Percentiles rank a stretch among this genome's conserved stretches.
These are phyloP conservation scores for Coelopa frigida DNA, from an alignment of 1,140 invertebrate genomes.

Conservation along the genomic window DNA sequence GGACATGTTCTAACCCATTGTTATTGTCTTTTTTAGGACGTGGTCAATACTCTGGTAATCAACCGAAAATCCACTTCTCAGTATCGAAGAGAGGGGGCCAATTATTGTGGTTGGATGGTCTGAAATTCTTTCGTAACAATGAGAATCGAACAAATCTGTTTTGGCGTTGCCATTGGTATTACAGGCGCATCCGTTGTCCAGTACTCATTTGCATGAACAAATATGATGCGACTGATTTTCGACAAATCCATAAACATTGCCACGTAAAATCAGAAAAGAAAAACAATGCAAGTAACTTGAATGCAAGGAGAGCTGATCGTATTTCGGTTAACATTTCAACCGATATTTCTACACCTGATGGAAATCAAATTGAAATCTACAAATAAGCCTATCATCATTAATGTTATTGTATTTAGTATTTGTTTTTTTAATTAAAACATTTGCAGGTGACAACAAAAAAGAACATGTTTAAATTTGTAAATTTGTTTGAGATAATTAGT, in stretches of 20 bases:
- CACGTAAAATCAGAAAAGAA: constrained; percentile 21
- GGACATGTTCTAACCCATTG: no score
- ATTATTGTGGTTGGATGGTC: constrained; percentile 35
- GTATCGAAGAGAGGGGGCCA: constrained; percentile 38
- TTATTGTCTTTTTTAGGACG: no score
- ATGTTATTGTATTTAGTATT: no score
- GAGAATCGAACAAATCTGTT: constrained; percentile 39
- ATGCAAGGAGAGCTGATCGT: no score
- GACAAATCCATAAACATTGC: constrained; percentile 38
- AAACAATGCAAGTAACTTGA: no score
- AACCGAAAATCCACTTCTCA: constrained; percentile 38
- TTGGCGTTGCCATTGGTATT: constrained; percentile 44
- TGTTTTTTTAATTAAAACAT: no score
- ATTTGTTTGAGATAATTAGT: neutral
- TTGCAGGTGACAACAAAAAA: no score
- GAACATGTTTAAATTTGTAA: no score
- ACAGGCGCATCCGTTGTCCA: constrained; percentile 33
- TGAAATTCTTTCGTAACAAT: constrained; percentile 41
- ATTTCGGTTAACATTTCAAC: no score
- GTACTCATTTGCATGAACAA: constrained; percentile 43
- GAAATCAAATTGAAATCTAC: no score
- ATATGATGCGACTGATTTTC: constrained; percentile 31
- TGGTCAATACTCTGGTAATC: constrained; percentile 27
- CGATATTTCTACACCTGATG: no score
- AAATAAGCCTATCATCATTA: no score